Base-by-base conservation (phyloP, 1,140 invertebrate species). In the Zaprionus taronus region DNA sequence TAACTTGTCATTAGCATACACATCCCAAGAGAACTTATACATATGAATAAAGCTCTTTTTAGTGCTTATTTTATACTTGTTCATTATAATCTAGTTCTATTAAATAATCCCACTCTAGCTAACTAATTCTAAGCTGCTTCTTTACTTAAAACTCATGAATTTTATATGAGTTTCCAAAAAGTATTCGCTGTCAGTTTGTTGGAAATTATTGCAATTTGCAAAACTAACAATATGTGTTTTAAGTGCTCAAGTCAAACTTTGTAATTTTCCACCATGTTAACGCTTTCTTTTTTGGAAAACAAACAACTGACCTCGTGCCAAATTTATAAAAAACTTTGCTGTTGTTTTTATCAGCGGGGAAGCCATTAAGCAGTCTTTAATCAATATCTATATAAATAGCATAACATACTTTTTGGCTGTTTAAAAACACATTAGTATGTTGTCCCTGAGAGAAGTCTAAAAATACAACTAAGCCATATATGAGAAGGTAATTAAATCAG, bases 371-470 rank as follows among this genome's bases (percentile, higher is more conserved):
- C 20, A 51, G 11, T 51, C 20, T 51, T 11, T 14, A 51, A 51
- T 51, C 47, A 51, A 51, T 51, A 51, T 22, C 12, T 51, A 20
- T 24, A 51, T 24, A 51, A 51, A 22, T 22, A 51, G 47, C 47
- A 5, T 14, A 51, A 5, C 47, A 51, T 51, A 51, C 47, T 51
- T 51, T 51, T 14, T 20, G 47, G 11, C 47, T 12, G 12, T 51
- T 51, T 51, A 24, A 24, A 49, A 22, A 22, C 20, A 22, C 14
- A 51, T 24, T 51, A 51, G 12, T 24, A 4, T 12, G 20, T 24
- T 51, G 20, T 11, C 9, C 20, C 20, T 24, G 20, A 51, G 22
- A 51, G 7, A 9, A 44, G n/a, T 5, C 38, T 5, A 15, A 6
- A 47, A n/a, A 47, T 17, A 17, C 15, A 47, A 47, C 1, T 20